A percentile compares a stretch with the other conserved stretches of the same genome.
Evolutionary conservation across 2,888 invertebrate genomes (phyloP).

Genomic region (Idaea dimidiata): DNA sequence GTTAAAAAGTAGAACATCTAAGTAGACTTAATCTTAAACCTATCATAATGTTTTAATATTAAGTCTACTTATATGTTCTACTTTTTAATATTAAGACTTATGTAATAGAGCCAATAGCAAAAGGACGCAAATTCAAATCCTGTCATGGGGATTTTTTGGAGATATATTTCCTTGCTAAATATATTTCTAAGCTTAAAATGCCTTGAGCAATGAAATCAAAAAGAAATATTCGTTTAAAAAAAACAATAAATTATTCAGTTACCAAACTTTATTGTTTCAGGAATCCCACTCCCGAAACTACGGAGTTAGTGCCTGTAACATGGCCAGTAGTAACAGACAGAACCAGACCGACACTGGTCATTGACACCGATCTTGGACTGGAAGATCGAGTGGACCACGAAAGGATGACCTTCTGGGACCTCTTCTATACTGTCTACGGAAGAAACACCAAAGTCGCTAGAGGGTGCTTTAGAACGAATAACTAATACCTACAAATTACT

Average conservation of each 20-base stretch:
- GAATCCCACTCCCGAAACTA: conserved; percentile 55
- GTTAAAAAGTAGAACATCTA: too few species aligned
- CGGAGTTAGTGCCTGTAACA: conserved; percentile 48
- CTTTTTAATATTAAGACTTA: too few species aligned
- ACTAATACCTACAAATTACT: not conserved
- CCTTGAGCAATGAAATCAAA: too few species aligned
- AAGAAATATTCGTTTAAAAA: too few species aligned
- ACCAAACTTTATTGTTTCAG: conserved; percentile 40
- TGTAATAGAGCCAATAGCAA: too few species aligned
- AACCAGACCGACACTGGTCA: conserved; percentile 56
- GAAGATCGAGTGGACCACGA: conserved; percentile 53
- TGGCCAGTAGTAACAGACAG: conserved; percentile 52
- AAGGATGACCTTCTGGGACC: conserved; percentile 71
- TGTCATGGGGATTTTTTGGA: too few species aligned
- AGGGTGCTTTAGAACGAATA: conserved; percentile 31
- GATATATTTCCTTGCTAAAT: too few species aligned
- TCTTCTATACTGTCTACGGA: conserved; percentile 62
- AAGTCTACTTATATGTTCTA: too few species aligned
- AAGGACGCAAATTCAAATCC: too few species aligned
- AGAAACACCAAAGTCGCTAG: conserved; percentile 48
- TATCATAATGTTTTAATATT: too few species aligned
- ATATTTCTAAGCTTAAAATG: too few species aligned
- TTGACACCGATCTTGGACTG: conserved; percentile 51
- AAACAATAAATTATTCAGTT: not conserved
- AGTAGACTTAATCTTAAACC: too few species aligned